phyloP scores from a whole-genome alignment of 2,113 vertebrate genomes.

The Serilophus lunatus region DNA sequence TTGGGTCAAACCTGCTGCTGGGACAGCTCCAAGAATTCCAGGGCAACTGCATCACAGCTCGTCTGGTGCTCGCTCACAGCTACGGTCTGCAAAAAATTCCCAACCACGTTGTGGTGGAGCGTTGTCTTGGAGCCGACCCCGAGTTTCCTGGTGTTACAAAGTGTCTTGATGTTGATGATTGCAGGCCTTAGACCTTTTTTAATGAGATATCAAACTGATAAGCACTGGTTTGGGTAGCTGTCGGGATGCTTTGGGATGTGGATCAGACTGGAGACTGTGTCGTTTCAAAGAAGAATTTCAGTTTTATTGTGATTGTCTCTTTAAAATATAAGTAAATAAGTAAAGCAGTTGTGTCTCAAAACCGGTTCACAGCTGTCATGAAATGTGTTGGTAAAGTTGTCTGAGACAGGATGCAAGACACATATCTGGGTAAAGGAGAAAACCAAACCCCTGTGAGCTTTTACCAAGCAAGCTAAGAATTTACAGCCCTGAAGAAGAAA shows the following conservation, averaged over 20 bases:
- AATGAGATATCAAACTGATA: background rate
- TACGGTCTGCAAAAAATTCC: background rate
- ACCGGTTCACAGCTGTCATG: background rate
- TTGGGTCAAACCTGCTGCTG: slow-evolving; percentile 6
- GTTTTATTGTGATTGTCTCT: background rate
- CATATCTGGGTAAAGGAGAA: background rate
- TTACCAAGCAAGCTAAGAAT: background rate
- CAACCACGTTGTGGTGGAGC: background rate
- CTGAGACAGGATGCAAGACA: background rate
- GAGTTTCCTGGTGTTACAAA: fast-evolving
- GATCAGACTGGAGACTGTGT: background rate
- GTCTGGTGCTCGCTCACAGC: fast-evolving
- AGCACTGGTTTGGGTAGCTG: background rate
- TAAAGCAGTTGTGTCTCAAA: background rate
- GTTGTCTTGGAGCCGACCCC: background rate
- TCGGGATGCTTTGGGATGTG: background rate
- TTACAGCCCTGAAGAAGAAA: background rate
- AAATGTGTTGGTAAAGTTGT: background rate
- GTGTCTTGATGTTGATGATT: background rate
- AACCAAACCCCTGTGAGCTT: background rate
- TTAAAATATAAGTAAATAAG: background rate
- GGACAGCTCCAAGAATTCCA: slow-evolving; percentile 36
- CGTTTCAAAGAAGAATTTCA: background rate
- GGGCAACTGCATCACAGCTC: background rate
- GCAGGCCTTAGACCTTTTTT: background rate